Evolutionary conservation across 2,113 vertebrate genomes (phyloP).

Genomic region (Proteles cristata): DNA sequence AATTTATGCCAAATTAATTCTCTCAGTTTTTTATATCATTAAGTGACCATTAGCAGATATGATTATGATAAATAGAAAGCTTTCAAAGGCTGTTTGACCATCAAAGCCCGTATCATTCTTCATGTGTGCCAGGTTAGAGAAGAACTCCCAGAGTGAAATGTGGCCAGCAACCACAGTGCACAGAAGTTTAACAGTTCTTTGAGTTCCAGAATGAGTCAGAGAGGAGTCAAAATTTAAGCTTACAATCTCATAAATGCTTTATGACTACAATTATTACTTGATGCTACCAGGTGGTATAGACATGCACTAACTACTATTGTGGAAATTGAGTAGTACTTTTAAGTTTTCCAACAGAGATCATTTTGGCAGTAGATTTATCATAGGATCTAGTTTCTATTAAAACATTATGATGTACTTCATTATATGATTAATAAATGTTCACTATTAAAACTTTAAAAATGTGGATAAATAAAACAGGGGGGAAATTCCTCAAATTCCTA

Average conservation of each 20-base stretch:
- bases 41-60: not conserved
- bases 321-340: not conserved
- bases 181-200: not conserved
- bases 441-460: conserved; percentile 19
- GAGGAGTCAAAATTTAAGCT: conserved; percentile 54
- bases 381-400: not conserved
- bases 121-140: conserved; percentile 48
- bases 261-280: conserved; percentile 9
- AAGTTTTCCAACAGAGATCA: not conserved
- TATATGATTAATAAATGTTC: not conserved
- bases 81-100: not conserved
- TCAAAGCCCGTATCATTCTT: not conserved
- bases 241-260: conserved; percentile 24
- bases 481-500: not conserved
- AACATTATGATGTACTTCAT: not conserved
- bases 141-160: conserved; percentile 36
- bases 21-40: not conserved
- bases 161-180: conserved; percentile 32
- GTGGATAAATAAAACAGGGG: not conserved
- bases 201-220: not conserved
- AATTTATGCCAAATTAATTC: conserved; percentile 1
- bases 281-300: not conserved
- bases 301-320: not conserved
- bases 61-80: not conserved
- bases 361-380: not conserved